These are phyloP conservation scores for Thalassophryne amazonica DNA, from an alignment of 2,797 vertebrate genomes.

Conservation along the genomic window DNA sequence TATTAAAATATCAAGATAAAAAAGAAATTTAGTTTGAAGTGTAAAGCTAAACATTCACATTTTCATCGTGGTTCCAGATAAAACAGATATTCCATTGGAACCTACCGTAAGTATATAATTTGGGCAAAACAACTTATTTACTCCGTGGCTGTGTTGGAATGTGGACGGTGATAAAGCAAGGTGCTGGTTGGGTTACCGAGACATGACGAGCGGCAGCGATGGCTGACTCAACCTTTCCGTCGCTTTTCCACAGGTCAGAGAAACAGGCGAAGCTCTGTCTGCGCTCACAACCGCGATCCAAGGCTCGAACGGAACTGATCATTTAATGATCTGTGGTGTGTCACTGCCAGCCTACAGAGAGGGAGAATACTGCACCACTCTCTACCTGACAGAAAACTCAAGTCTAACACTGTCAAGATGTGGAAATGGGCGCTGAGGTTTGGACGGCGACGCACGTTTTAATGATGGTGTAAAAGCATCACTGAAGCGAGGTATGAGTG, in stretches of 20 bases:
- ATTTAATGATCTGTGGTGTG: constrained; percentile 54
- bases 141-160: constrained; percentile 1
- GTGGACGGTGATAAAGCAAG: constrained; percentile 53
- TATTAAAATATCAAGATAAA: too few species aligned
- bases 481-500: not conserved
- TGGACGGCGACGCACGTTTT: constrained; percentile 12
- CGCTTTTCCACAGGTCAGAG: constrained; percentile 31
- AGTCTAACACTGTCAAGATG: constrained; percentile 42
- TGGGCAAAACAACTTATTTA: constrained; percentile 27
- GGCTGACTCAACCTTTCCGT: constrained; percentile 64
- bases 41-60: not conserved
- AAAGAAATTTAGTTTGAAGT: not conserved
- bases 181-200: constrained; percentile 40
- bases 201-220: constrained; percentile 51
- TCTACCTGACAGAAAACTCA: constrained; percentile 38
- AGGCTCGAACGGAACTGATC: constrained; percentile 54
- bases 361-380: constrained; percentile 26
- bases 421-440: constrained; percentile 33
- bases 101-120: constrained; percentile 9
- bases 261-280: constrained; percentile 68
- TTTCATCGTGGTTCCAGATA: not conserved
- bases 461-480: constrained; percentile 10
- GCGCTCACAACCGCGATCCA: constrained; percentile 20
- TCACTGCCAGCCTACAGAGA: constrained; percentile 24
- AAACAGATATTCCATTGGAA: constrained; percentile 4